Conservation (phyloP, 2,113 vertebrate genomes). For the Leuciscus idus region DNA sequence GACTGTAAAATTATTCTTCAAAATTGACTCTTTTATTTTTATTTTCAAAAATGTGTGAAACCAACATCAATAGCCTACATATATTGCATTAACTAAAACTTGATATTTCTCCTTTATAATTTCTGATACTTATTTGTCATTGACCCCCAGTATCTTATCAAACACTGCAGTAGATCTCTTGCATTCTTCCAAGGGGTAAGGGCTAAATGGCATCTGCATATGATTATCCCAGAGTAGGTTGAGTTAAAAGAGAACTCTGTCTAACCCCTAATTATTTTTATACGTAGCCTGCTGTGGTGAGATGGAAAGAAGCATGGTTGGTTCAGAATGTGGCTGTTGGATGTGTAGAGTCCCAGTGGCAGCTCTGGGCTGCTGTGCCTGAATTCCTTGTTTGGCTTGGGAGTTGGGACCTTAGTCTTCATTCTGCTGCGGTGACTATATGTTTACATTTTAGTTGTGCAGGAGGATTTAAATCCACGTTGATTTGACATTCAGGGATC, state of each 20-base stretch:
- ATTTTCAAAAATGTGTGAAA: background rate
- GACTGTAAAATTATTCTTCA: background rate
- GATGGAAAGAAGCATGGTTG: constrained; percentile 52
- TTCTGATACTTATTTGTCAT: background rate
- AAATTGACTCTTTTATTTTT: background rate
- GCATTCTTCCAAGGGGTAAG: constrained; percentile 16
- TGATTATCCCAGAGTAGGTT: constrained; percentile 59
- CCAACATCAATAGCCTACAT: background rate
- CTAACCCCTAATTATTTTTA: constrained; percentile 67
- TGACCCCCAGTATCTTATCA: background rate
- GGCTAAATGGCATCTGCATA: constrained; percentile 66
- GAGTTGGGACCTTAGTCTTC: background rate
- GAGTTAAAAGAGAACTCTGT: constrained; percentile 55
- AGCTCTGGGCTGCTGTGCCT: background rate
- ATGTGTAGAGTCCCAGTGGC: constrained; percentile 4
- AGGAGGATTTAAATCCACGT: background rate
- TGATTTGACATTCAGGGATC: background rate
- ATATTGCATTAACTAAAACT: background rate
- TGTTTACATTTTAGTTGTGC: constrained; percentile 1
- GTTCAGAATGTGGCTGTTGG: constrained; percentile 27
- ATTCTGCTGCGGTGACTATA: background rate
- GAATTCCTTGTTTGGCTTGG: constrained; percentile 1
- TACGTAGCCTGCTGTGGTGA: constrained; percentile 46
- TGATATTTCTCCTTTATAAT: background rate
- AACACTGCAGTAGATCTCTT: constrained; percentile 24